These are phyloP conservation scores for Argyresthia albistria DNA, from an alignment of 2,888 invertebrate species.

Conservation along the genomic window DNA sequence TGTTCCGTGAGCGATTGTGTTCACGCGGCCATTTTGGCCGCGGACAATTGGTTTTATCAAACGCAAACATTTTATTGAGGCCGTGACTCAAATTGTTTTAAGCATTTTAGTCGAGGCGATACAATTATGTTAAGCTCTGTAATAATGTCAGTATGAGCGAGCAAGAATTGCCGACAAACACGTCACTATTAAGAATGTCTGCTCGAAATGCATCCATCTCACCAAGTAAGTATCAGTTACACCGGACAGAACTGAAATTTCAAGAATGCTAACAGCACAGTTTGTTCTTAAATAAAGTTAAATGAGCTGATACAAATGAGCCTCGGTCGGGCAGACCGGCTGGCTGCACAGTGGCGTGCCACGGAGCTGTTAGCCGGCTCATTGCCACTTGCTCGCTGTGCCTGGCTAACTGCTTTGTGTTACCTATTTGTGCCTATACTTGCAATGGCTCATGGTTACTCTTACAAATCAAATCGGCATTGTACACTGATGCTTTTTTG, in stretches of 20 bases:
- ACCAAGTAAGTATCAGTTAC: too few species aligned
- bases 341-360: conserved; percentile 40
- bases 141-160: too few species aligned
- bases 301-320: conserved; percentile 1
- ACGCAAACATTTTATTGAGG: conserved; percentile 21
- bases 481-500: too few species aligned
- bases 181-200: too few species aligned
- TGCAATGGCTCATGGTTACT: too few species aligned
- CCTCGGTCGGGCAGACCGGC: background rate
- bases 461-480: too few species aligned
- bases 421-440: background rate
- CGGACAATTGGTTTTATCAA: conserved; percentile 38
- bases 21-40: conserved; percentile 1
- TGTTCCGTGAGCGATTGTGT: conserved; percentile 37
- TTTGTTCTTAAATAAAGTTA: background rate
- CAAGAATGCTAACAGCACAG: too few species aligned
- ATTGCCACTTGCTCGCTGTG: background rate
- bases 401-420: background rate
- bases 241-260: too few species aligned
- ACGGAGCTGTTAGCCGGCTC: conserved; percentile 36
- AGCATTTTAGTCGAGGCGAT: too few species aligned
- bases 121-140: too few species aligned
- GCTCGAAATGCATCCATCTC: too few species aligned
- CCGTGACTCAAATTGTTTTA: conserved; percentile 11
- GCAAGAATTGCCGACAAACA: too few species aligned